Conservation (phyloP, 2,113 vertebrate species). For the Xenotilapia longispinis region DNA sequence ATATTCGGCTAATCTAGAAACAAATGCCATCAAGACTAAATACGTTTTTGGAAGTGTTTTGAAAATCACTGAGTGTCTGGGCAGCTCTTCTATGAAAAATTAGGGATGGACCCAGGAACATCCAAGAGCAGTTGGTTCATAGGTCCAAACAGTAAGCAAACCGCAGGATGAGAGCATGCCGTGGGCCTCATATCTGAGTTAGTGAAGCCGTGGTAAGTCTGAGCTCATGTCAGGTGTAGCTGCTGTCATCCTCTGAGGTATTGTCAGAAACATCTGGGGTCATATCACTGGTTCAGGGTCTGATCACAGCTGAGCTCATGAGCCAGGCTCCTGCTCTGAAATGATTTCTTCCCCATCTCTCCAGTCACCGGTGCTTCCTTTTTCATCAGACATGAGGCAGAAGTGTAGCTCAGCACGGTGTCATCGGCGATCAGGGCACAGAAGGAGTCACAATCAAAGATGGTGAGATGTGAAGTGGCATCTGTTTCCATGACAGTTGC, state of each 20-base stretch:
- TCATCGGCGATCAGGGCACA: neutral
- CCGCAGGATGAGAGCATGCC: neutral
- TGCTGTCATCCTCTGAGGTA: neutral
- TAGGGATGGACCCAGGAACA: neutral
- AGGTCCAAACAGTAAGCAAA: neutral
- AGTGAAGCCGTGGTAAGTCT: neutral
- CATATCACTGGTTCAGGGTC: neutral
- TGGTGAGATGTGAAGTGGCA: neutral
- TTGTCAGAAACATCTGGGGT: neutral
- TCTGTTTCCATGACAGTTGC: slow-evolving; percentile 43
- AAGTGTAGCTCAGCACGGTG: neutral
- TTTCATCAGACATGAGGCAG: neutral
- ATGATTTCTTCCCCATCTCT: neutral
- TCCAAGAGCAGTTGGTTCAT: neutral
- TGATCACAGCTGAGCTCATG: neutral
- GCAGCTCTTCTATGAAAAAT: neutral
- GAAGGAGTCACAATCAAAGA: neutral
- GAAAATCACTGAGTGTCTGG: neutral
- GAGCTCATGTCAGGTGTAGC: neutral
- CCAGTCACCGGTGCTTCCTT: neutral
- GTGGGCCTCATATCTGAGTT: neutral
- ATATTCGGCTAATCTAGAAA: neutral
- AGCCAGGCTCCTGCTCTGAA: neutral
- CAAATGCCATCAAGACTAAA: neutral
- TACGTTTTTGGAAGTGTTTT: neutral